phyloP scores from a whole-genome alignment of 2,797 vertebrate genomes.

The Cyclura pinguis region DNA sequence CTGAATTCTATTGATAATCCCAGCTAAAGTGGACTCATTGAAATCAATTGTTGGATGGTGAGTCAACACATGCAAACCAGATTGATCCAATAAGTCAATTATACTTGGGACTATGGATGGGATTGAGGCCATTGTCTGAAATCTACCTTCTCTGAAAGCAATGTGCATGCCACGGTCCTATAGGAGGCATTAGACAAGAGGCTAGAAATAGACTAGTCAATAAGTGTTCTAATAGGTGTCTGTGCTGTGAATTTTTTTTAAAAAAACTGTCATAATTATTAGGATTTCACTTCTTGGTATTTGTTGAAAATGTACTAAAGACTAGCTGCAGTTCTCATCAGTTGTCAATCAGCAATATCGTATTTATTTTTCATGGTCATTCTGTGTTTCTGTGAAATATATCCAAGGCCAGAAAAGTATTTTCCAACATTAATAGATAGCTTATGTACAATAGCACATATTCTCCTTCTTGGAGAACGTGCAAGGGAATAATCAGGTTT shows the following conservation, averaged over 20 bases:
- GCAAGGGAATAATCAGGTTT: slow-evolving; percentile 44
- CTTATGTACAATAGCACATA: slow-evolving; percentile 38
- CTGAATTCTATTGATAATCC: neutral
- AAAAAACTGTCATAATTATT: neutral
- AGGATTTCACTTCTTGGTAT: neutral
- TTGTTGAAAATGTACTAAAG: neutral
- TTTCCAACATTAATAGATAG: slow-evolving; percentile 46
- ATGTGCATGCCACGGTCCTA: neutral
- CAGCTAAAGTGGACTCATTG: no score
- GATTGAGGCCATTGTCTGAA: neutral
- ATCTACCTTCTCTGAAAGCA: neutral
- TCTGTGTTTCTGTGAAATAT: slow-evolving; percentile 36
- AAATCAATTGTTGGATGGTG: no score
- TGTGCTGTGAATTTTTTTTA: neutral
- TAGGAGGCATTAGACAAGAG: neutral
- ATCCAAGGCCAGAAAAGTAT: slow-evolving; percentile 34
- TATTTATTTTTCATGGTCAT: slow-evolving; percentile 29
- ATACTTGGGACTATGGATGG: no score
- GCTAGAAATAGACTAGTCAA: neutral
- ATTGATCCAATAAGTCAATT: no score
- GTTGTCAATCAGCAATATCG: slow-evolving; percentile 19
- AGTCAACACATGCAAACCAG: no score
- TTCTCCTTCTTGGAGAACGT: slow-evolving; percentile 28
- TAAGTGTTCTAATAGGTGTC: neutral
- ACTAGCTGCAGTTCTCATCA: neutral